Base-by-base conservation (phyloP, 2,888 invertebrate species). In the Folsomia manolachei region DNA sequence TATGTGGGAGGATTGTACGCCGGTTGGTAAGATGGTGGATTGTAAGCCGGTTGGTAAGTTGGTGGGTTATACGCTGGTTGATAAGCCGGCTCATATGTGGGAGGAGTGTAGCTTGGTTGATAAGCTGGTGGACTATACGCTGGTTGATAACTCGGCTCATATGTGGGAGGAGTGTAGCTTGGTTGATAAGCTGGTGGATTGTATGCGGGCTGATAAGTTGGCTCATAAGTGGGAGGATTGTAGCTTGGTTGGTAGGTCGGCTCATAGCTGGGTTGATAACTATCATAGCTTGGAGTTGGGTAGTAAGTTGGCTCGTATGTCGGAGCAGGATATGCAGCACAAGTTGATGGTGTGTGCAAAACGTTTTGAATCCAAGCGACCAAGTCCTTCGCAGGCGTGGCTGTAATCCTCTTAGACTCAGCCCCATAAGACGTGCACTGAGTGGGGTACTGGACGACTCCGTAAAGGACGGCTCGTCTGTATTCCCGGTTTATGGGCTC, bases 381-480 rank as follows among this genome's bases (percentile, higher is more conserved):
- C 23, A 81, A 71, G 25, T 77, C 74, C 62, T 76, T 71, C 62
- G 78, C 72, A 63, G 79, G 78, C 18, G 80, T 79, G 27, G 79
- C 77, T 52, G 75, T 77, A 70, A 81, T 75, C 72, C 79, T 81
- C 66, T 78, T 79, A 26, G 74, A 61, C 1, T 79, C 76, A 0
- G 68, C 26, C 27, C 79, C 77, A 63, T 70, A 72, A 39, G 72
- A 75, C 24, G 77, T 71, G 74, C 80, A 81, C 71, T 77, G 75
- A 60, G 79, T 77, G 63, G 78, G 72, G 66, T 81, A 81, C 66
- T 76, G 75, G 69, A 81, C 80, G 71, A 81, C 74, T 62, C 80
- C 80, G 66, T 73, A 78, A 19, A 81, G 71, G 25, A 78, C 80
- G 73, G 79, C 79, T 70, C 79, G 66, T 71, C 79, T 73, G 70